These are phyloP conservation scores for Loxodonta africana DNA, from an alignment of 2,113 vertebrate genomes.

Conservation along the genomic window DNA sequence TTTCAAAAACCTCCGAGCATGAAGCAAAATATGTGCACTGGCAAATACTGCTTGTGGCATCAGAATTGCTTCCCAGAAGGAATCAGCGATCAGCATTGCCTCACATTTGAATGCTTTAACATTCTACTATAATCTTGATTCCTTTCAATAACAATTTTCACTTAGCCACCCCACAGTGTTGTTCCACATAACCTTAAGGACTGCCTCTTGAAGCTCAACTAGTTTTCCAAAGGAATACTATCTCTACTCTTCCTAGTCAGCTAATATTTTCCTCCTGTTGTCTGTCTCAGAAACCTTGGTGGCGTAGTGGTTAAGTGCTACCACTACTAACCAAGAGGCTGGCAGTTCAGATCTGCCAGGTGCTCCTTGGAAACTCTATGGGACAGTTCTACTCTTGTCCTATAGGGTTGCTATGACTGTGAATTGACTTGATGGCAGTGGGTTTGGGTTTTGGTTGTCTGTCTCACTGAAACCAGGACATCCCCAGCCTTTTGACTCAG, in stretches of 20 bases:
- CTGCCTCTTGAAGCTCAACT: background rate
- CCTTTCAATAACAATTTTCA: background rate
- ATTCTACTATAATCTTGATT: background rate
- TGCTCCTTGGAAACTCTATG: too few relatives aligned
- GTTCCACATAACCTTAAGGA: background rate
- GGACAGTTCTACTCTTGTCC: too few relatives aligned
- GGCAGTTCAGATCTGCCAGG: too few relatives aligned
- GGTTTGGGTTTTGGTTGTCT: background rate
- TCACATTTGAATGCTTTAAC: background rate
- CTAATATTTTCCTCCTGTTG: background rate
- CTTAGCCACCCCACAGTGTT: background rate
- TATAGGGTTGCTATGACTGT: too few relatives aligned
- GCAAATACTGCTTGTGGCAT: background rate
- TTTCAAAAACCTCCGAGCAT: slow-evolving; percentile 21
- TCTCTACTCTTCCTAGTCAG: background rate
- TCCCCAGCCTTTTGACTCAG: background rate
- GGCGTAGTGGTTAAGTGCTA: too few relatives aligned
- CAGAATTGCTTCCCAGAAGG: background rate
- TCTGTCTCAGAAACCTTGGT: background rate
- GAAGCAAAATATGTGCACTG: background rate
- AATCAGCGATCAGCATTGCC: background rate
- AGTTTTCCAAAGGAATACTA: background rate
- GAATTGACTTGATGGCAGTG: too few relatives aligned
- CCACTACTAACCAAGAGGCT: too few relatives aligned
- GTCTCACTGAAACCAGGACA: background rate